Evolutionary conservation across 2,797 vertebrate genomes (phyloP), one percentile per base, ranked within the genome.

Genomic region (Protosalanx chinensis): DNA sequence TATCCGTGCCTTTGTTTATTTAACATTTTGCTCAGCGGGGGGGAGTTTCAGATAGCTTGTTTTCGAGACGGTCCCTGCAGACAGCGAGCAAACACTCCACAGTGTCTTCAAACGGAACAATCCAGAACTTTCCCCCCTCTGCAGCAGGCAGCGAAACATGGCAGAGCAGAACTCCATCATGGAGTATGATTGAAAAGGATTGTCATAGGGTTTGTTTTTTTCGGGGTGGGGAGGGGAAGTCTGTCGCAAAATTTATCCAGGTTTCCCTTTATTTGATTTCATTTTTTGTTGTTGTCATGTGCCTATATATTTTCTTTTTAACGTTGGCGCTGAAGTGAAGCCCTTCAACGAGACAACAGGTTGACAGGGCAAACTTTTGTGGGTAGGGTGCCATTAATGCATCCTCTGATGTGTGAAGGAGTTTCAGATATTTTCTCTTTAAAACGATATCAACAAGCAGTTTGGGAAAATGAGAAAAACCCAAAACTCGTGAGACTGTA

Each of bases 101-200:
- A 90, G 90, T 92, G 91, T 92, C 92, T 93, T 93, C 92, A 94
- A 93, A 93, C 91, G 92, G 89, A 92, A 92, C 90, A 92, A 91
- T 93, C 87, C 90, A 90, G 89, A 93, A 93, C 92, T 93, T 92
- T 92, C 89, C 91, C 78, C 91, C 90, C 88, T 91, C 88, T 86
- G 86, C 88, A 81, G 86, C 84, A 81, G 82, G 87, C 90, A 82
- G 87, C 81, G 85, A 88, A 88, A 92, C 86, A 86, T 88, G 88
- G 90, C 88, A 87, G 89, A 90, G 90, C 90, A 85, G 80, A 84
- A 86, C 85, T 87, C 85, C 86, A 83, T 90, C 88, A 91, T 90
- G 88, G 88, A 90, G 89, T 87, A 84, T 92, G 91, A 92, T 91
- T 91, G 91, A 91, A 93, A 91, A 91, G 86, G 87, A 92, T 91